Conservation (phyloP, 1,140 invertebrate genomes). For the Glomeris maerens region DNA sequence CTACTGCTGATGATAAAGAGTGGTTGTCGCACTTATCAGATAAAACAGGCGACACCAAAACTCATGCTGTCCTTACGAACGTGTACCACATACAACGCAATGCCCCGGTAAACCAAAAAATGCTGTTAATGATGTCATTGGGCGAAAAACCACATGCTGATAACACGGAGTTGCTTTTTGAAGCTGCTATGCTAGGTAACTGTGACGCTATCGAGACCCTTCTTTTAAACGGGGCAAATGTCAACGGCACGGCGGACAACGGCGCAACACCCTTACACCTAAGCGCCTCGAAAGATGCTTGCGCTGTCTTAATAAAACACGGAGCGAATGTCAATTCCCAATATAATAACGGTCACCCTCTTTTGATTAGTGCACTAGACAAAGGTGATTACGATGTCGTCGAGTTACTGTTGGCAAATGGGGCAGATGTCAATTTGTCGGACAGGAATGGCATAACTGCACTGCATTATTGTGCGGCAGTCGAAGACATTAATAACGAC, state of each 20-base stretch:
- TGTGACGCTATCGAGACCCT: no score
- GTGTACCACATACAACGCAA: no score
- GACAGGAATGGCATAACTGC: background rate
- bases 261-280: conserved; percentile 9
- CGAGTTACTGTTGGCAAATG: background rate
- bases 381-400: background rate
- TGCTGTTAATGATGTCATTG: no score
- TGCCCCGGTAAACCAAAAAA: no score
- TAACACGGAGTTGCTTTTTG: no score
- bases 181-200: no score
- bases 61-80: no score
- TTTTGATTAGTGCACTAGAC: conserved; percentile 5
- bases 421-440: background rate
- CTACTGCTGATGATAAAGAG: no score
- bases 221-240: no score
- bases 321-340: background rate
- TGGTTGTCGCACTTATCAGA: no score
- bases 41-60: no score
- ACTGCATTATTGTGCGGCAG: conserved; percentile 5
- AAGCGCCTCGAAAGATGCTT: conserved; percentile 9
- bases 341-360: background rate
- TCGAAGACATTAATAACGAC: background rate
- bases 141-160: no score
- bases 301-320: conserved; percentile 1
- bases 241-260: background rate